phyloP scores from a whole-genome alignment of 2,113 vertebrate genomes.

The Nothobranchius furzeri region DNA sequence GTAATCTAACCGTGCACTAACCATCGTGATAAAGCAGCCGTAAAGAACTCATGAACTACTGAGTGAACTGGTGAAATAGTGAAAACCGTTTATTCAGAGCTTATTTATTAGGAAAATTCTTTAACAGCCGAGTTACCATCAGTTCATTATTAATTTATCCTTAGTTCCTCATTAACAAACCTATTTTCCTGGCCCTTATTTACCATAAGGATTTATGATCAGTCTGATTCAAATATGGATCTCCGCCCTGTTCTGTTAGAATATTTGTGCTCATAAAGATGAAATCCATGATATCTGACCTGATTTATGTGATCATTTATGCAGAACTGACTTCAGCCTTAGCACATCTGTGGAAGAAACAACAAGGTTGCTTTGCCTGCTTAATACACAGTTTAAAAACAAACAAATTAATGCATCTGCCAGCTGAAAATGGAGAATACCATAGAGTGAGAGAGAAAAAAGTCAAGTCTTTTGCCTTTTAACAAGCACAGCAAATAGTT shows the following conservation, averaged over 20 bases:
- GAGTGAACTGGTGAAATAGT: no score
- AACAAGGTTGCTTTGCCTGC: conserved; percentile 4
- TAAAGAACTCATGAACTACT: no score
- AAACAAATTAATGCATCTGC: conserved; percentile 37
- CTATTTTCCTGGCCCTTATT: no score
- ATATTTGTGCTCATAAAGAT: background rate
- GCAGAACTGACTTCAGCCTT: no score
- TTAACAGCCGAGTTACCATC: no score
- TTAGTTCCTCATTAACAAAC: no score
- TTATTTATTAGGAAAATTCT: no score
- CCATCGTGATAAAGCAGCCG: no score
- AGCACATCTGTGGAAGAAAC: background rate
- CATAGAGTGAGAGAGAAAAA: conserved; percentile 12
- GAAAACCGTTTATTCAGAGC: no score
- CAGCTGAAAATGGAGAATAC: conserved; percentile 2
- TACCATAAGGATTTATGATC: no score
- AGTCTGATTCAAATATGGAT: background rate
- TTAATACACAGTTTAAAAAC: conserved; percentile 21
- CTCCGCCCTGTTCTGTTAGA: background rate
- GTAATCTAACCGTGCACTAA: no score
- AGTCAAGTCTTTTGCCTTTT: conserved; percentile 33
- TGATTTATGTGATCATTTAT: conserved; percentile 7
- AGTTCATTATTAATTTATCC: no score
- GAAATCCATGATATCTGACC: conserved; percentile 10
- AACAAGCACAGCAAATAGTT: conserved; percentile 49